Evolutionary conservation across 2,113 vertebrate species (phyloP), one percentile per base, ranked within the genome.

Genomic region (Tricholaema leucomelas): DNA sequence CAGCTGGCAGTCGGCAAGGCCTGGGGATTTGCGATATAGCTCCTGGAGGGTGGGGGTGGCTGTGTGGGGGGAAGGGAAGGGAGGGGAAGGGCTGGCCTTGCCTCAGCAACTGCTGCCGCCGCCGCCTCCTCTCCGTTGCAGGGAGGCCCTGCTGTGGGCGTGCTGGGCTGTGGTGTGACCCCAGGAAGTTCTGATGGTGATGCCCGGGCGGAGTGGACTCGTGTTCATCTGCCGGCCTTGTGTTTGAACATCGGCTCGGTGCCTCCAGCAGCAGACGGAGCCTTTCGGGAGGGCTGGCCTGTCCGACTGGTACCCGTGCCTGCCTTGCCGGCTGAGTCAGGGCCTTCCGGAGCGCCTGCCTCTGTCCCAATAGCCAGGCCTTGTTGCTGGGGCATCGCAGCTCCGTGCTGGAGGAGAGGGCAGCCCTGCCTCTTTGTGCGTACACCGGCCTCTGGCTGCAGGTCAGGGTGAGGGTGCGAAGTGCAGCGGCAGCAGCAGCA

Each of bases 11-110:
- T 96, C 96, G 93, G 91, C 95, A 35, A 90, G 89, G 97, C 95
- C 96, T 97, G 97, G 96, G 97, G 97, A 97, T 97, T 98, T 98
- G 97, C 75, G 97, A 97, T 97, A 97, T 88, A 97, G 97, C 97
- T 97, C 95, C 97, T 97, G 96, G 97, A 97, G 96, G 96, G 96
- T 78, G 95, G 92, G 95, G 85, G 66, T 55, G 79, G 86, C 90
- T 91, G 83, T 27, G 85, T 65, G 70, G 94, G 87, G 93, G 91
- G 89, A 89, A 80, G 90, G 81, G 87, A 78, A 35, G 66, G 67
- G 67, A 70, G 78, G 94, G 93, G 96, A 94, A 77, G 94, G 67
- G 81, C 64, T 11, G 81, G 83, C 66, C 74, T 67, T 85, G 94
- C 91, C 31, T 9, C 92, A 61, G 92, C 95, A 92, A 85, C 96